These are phyloP conservation scores for Drosophila gunungcola DNA, from an alignment of 1,140 invertebrate genomes.

Conservation along the genomic window DNA sequence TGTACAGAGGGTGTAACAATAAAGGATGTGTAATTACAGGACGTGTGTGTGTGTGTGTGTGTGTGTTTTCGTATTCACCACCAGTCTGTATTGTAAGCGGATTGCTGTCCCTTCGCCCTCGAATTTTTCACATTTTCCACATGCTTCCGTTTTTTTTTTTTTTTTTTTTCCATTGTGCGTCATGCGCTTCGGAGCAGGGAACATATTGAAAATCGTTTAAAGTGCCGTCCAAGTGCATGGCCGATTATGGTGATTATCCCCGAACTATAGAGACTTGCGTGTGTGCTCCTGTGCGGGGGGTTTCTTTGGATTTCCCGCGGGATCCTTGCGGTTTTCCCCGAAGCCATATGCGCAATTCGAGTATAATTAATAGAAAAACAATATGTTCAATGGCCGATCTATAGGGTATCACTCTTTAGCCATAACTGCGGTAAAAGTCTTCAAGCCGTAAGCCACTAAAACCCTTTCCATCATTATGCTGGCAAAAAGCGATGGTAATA, in stretches of 20 bases:
- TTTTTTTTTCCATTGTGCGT: slow-evolving; percentile 71
- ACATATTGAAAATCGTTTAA: slow-evolving; percentile 82
- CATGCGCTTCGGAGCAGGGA: slow-evolving; percentile 41
- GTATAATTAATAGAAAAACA: slow-evolving; percentile 80
- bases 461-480: slow-evolving; percentile 42
- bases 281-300: slow-evolving; percentile 22
- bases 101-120: slow-evolving; percentile 42
- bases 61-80: background rate
- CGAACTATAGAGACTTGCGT: slow-evolving; percentile 54
- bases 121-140: slow-evolving; percentile 53
- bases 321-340: slow-evolving; percentile 52
- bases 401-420: background rate
- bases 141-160: too few relatives aligned
- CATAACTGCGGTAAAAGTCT: background rate
- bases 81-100: slow-evolving; percentile 54
- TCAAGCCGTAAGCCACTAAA: slow-evolving; percentile 50
- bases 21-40: slow-evolving; percentile 62
- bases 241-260: slow-evolving; percentile 82
- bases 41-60: background rate
- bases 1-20: slow-evolving; percentile 14
- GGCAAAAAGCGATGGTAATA: slow-evolving; percentile 32
- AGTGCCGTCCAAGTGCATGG: slow-evolving; percentile 66
- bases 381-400: slow-evolving; percentile 69
- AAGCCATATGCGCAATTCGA: slow-evolving; percentile 73
- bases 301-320: slow-evolving; percentile 64